A percentile compares a stretch with the other conserved stretches of the same genome.
Evolutionary conservation across 2,113 vertebrate genomes (phyloP).

Genomic region (Terrapene triunguis): DNA sequence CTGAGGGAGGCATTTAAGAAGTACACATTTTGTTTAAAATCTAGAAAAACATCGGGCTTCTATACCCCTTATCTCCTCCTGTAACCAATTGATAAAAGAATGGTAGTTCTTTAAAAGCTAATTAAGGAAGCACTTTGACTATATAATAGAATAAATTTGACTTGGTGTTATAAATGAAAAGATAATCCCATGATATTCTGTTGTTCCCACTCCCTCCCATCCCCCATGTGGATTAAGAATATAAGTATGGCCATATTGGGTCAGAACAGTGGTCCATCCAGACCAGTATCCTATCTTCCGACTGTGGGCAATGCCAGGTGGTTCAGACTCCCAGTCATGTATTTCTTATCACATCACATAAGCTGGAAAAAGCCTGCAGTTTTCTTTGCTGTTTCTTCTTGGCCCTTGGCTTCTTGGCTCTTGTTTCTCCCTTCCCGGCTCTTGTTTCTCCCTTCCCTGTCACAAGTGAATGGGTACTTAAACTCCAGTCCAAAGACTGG

Average conservation of each 20-base stretch:
- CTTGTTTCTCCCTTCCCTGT: not conserved
- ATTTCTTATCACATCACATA: not conserved
- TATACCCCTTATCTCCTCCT: not conserved
- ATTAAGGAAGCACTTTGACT: not conserved
- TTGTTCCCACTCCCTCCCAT: too few relatives aligned
- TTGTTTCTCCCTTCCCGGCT: not conserved
- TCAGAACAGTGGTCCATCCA: too few relatives aligned
- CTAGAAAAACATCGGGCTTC: too few relatives aligned
- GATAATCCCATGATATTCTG: not conserved
- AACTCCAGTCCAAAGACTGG: not conserved
- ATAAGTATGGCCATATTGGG: too few relatives aligned
- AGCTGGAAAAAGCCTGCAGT: not conserved
- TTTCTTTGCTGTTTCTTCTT: not conserved
- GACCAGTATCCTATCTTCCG: too few relatives aligned
- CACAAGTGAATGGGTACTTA: conserved; percentile 18
- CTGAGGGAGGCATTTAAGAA: not conserved
- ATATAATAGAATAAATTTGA: conserved; percentile 28
- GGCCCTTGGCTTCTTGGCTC: not conserved
- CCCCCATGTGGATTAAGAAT: too few relatives aligned
- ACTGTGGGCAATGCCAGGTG: too few relatives aligned
- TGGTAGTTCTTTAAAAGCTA: conserved; percentile 2
- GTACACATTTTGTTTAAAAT: not conserved
- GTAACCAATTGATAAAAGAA: not conserved
- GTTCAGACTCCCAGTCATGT: not conserved
- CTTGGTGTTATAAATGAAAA: not conserved